These are phyloP conservation scores for Stichodactyla mertensii DNA, from an alignment of 64 coral and sea anemone genomes.

Conservation along the genomic window DNA sequence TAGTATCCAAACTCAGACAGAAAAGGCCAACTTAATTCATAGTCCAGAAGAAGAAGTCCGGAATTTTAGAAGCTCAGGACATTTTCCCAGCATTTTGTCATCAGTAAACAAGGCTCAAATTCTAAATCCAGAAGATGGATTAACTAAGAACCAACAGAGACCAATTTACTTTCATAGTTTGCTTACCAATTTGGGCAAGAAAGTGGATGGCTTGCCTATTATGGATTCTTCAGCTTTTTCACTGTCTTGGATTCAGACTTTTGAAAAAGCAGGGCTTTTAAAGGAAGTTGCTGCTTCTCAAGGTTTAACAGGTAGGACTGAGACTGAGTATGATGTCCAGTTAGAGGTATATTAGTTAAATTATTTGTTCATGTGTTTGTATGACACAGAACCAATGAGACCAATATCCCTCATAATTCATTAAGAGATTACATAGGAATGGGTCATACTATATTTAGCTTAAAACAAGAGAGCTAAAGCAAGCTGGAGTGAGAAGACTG, in stretches of 20 bases:
- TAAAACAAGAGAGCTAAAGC: no score
- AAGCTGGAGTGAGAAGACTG: no score
- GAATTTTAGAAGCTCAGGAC: background rate
- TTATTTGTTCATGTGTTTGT: no score
- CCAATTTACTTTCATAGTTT: background rate
- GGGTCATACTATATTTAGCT: no score
- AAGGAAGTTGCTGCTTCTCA: background rate
- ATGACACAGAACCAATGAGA: no score
- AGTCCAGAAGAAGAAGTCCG: background rate
- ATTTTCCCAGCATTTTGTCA: background rate
- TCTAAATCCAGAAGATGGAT: background rate
- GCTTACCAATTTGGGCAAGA: background rate
- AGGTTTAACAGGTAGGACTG: background rate
- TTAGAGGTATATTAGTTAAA: no score
- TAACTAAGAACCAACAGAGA: background rate
- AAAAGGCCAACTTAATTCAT: background rate
- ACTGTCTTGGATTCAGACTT: background rate
- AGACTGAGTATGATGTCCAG: no score
- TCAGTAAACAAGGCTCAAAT: background rate
- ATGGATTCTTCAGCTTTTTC: background rate
- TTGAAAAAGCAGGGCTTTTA: background rate
- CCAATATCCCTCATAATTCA: background rate
- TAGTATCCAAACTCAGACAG: background rate
- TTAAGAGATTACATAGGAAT: background rate
- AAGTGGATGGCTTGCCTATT: background rate